Conservation (phyloP, 2,113 vertebrate species). For the Columbina picui region DNA sequence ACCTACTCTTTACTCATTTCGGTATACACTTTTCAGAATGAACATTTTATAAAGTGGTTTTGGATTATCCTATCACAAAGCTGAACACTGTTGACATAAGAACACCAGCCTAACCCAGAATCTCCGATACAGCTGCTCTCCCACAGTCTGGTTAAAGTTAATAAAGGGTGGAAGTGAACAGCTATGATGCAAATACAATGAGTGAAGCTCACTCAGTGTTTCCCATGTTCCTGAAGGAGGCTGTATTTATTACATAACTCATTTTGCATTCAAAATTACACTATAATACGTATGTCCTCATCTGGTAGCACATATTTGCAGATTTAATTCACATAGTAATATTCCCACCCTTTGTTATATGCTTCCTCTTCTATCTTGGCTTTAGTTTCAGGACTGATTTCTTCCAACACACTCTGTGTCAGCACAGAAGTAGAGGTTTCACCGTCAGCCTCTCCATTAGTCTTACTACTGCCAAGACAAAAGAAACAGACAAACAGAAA, state of each 20-base stretch:
- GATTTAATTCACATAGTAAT: not conserved
- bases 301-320: not conserved
- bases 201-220: not conserved
- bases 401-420: conserved; percentile 77
- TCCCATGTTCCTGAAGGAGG: not conserved
- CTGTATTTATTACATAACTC: not conserved
- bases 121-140: not conserved
- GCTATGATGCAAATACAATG: not conserved
- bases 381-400: conserved; percentile 86
- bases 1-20: not conserved
- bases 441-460: conserved; percentile 80
- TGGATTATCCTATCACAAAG: not conserved
- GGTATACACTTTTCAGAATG: not conserved
- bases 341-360: conserved; percentile 91
- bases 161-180: not conserved
- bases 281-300: not conserved
- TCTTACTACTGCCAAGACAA: conserved; percentile 87
- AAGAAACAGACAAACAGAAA: conserved; percentile 68
- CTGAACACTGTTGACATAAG: not conserved
- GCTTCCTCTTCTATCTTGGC: conserved; percentile 92
- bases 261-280: not conserved
- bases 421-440: conserved; percentile 73
- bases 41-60: not conserved
- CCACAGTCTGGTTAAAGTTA: not conserved
- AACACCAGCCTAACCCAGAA: not conserved